Percentiles rank a stretch among this genome's conserved stretches.
phyloP scores from a whole-genome alignment of 2,888 invertebrate species.

The Lycia hirtaria region DNA sequence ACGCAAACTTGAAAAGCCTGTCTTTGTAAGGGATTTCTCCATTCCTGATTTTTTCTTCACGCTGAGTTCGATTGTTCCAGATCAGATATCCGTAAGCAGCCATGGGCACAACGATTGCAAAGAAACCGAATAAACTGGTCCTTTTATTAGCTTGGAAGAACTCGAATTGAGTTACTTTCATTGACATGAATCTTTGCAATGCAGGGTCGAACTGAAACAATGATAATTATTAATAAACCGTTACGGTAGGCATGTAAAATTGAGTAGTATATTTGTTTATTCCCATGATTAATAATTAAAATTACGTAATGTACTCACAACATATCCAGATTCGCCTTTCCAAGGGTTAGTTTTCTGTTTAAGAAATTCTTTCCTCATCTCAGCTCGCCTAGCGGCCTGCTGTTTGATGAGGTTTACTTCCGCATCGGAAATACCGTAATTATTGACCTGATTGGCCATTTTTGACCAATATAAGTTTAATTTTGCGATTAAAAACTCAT shows the following conservation, averaged over 20 bases:
- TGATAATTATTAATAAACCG: not conserved
- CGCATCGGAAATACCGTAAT: slow-evolving; percentile 83
- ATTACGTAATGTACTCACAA: slow-evolving; percentile 88
- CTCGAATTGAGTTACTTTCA: slow-evolving; percentile 88
- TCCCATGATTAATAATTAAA: slow-evolving; percentile 35
- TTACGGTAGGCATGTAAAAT: not conserved
- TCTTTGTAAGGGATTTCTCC: slow-evolving; percentile 92
- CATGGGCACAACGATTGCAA: slow-evolving; percentile 85
- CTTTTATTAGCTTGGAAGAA: slow-evolving; percentile 88
- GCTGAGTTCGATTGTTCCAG: slow-evolving; percentile 77
- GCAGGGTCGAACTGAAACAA: slow-evolving; percentile 92
- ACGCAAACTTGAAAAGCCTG: slow-evolving; percentile 88
- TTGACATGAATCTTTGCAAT: slow-evolving; percentile 89
- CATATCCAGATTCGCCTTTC: slow-evolving; percentile 87
- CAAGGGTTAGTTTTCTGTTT: slow-evolving; percentile 90
- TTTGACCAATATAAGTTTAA: slow-evolving; percentile 38
- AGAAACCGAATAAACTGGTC: slow-evolving; percentile 80
- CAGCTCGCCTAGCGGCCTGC: slow-evolving; percentile 86
- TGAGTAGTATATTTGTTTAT: slow-evolving; percentile 26
- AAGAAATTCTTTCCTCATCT: slow-evolving; percentile 88
- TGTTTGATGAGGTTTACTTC: slow-evolving; percentile 83
- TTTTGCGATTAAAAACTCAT: slow-evolving; percentile 5
- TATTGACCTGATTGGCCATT: slow-evolving; percentile 77
- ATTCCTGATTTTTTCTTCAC: slow-evolving; percentile 86
- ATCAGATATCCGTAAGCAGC: slow-evolving; percentile 79